Percentiles rank a stretch among this genome's conserved stretches.
Evolutionary conservation across 2,797 vertebrate genomes (phyloP).

Genomic region (Potorous gilbertii): DNA sequence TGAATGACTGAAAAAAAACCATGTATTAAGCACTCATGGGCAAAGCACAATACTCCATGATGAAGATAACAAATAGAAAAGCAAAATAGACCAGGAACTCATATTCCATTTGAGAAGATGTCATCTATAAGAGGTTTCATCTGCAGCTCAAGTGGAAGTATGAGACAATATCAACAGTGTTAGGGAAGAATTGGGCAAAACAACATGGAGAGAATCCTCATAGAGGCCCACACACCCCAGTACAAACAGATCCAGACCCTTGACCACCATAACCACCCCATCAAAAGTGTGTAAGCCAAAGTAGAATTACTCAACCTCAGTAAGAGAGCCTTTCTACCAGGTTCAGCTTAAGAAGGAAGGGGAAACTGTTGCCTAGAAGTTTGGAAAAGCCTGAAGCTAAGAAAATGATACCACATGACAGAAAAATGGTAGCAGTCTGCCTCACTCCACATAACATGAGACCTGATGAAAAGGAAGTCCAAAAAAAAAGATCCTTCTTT

Average conservation of each 20-base stretch:
- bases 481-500: neutral
- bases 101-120: neutral
- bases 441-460: neutral
- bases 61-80: neutral
- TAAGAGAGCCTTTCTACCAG: neutral
- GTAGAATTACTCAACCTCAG: neutral
- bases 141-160: neutral
- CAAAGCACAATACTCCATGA: neutral
- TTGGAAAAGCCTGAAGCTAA: neutral
- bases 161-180: constrained; percentile 6
- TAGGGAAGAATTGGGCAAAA: neutral
- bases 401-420: neutral
- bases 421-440: neutral
- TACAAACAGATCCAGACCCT: neutral
- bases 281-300: neutral
- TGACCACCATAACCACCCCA: neutral
- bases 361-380: neutral
- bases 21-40: neutral
- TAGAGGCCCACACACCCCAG: neutral
- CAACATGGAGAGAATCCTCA: constrained; percentile 23
- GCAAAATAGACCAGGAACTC: neutral
- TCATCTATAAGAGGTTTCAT: neutral
- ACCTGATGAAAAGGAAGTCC: neutral
- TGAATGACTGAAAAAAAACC: neutral
- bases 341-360: constrained; percentile 9